phyloP scores from a whole-genome alignment of 2,888 invertebrate genomes.

The Timema podura region DNA sequence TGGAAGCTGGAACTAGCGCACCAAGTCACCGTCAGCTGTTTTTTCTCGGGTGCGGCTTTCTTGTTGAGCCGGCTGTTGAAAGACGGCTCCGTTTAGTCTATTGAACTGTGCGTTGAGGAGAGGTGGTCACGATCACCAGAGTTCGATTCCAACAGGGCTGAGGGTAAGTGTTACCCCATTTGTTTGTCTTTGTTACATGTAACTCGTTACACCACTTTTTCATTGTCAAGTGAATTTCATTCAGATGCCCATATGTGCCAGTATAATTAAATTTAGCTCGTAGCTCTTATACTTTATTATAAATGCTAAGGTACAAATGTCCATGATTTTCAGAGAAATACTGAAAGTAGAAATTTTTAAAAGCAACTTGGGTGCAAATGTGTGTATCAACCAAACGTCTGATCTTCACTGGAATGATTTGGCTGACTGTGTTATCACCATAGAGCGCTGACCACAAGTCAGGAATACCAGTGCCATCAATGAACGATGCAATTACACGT shows the following conservation, averaged over 20 bases:
- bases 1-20: too few species aligned
- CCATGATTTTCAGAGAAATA: not conserved
- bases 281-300: not conserved
- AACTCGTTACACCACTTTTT: too few species aligned
- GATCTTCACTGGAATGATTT: slow-evolving; percentile 16
- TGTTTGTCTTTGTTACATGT: too few species aligned
- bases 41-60: too few species aligned
- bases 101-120: too few species aligned
- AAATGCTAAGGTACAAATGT: not conserved
- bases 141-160: too few species aligned
- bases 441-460: slow-evolving; percentile 13
- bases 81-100: too few species aligned
- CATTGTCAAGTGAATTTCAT: not conserved
- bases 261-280: not conserved
- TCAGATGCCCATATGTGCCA: slow-evolving; percentile 6
- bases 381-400: slow-evolving; percentile 13
- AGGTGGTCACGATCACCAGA: too few species aligned
- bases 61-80: too few species aligned
- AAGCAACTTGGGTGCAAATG: not conserved
- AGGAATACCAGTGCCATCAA: slow-evolving; percentile 17
- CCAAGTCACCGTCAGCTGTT: too few species aligned
- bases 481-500: slow-evolving; percentile 12
- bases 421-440: slow-evolving; percentile 16
- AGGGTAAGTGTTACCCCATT: too few species aligned
- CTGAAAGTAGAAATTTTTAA: slow-evolving; percentile 7